Conservation (phyloP, 1,140 invertebrate species). For the Achatina immaculata region DNA sequence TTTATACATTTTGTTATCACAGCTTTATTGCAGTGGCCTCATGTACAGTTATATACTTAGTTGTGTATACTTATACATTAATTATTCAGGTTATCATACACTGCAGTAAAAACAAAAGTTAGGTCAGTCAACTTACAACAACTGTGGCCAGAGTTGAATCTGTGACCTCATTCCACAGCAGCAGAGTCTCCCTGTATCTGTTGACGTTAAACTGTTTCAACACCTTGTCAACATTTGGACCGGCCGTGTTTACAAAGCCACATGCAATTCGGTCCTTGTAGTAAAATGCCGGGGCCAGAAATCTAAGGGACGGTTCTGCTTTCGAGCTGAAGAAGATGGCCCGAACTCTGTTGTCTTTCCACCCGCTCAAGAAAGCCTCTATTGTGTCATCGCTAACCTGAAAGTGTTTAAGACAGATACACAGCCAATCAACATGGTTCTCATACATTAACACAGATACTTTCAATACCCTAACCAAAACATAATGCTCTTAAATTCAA, state of each 20-base stretch:
- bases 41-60: too few relatives aligned
- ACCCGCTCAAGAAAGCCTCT: conserved; percentile 85
- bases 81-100: too few relatives aligned
- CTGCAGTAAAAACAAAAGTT: too few relatives aligned
- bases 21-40: too few relatives aligned
- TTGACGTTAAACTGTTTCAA: conserved; percentile 74
- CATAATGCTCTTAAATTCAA: too few relatives aligned
- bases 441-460: too few relatives aligned
- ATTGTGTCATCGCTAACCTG: conserved; percentile 81
- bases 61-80: too few relatives aligned
- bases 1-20: too few relatives aligned
- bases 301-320: conserved; percentile 82
- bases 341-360: conserved; percentile 91
- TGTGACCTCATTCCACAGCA: conserved; percentile 92
- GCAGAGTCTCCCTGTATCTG: conserved; percentile 81
- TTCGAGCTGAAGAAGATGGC: conserved; percentile 88
- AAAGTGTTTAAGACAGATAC: too few relatives aligned
- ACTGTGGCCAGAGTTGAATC: conserved; percentile 86
- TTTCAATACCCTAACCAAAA: too few relatives aligned
- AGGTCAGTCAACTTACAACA: conserved; percentile 64
- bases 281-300: conserved; percentile 89
- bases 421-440: too few relatives aligned
- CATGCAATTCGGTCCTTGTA: conserved; percentile 88
- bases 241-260: conserved; percentile 77
- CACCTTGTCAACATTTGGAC: conserved; percentile 66